Conservation (phyloP, 1,140 invertebrate species). For the Microplitis demolitor region DNA sequence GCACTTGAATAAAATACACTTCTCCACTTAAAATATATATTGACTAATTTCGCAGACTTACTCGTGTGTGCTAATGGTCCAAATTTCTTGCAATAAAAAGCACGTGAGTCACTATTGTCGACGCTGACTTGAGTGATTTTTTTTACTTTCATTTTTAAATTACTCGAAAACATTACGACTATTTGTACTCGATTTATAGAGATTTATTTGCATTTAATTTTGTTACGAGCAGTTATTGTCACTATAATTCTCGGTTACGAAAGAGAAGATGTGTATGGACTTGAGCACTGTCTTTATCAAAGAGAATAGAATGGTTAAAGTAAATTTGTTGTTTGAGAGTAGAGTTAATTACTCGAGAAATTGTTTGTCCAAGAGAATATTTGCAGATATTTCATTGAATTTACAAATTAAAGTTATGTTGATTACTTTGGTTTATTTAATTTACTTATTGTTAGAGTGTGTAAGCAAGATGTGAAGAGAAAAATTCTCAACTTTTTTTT, state of each 20-base stretch:
- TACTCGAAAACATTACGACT: background rate
- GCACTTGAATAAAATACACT: conserved; percentile 15
- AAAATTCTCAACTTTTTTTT: no score
- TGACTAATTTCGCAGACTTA: background rate
- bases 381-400: background rate
- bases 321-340: background rate
- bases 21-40: background rate
- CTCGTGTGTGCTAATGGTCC: background rate
- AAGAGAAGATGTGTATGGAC: no score
- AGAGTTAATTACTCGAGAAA: conserved; percentile 6
- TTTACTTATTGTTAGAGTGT: no score
- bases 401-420: no score
- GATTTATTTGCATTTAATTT: no score
- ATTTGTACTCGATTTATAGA: no score
- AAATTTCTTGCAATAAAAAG: background rate
- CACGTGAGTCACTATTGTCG: background rate
- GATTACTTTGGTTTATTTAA: no score
- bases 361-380: background rate
- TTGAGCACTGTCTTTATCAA: no score
- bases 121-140: background rate
- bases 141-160: background rate
- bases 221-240: no score
- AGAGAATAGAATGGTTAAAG: background rate
- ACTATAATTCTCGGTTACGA: no score
- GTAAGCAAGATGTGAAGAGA: no score